Conservation (phyloP, 1,140 invertebrate genomes). For the Potamilus streckersoni region DNA sequence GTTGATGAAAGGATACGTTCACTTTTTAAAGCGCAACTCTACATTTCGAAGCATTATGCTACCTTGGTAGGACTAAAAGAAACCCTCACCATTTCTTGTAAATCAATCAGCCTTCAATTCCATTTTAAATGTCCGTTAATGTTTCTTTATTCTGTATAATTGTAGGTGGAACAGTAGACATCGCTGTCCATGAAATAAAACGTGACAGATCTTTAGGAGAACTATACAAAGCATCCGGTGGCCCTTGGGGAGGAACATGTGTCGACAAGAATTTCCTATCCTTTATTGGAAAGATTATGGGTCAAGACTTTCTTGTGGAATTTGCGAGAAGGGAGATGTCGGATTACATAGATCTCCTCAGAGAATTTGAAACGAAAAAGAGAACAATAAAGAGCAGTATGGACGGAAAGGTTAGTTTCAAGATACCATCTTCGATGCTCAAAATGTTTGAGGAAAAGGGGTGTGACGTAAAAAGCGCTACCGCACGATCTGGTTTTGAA, state of each 20-base stretch:
- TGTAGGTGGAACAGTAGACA: slow-evolving; percentile 15
- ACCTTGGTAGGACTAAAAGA: too few relatives aligned
- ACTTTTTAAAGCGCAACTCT: too few relatives aligned
- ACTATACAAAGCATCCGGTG: slow-evolving; percentile 13
- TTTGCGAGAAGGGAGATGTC: slow-evolving; percentile 1
- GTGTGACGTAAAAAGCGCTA: not conserved
- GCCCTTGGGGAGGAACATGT: slow-evolving; percentile 15
- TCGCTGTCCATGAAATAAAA: slow-evolving; percentile 10
- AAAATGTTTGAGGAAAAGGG: slow-evolving; percentile 5
- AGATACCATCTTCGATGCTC: not conserved
- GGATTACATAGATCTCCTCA: slow-evolving; percentile 11
- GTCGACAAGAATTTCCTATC: slow-evolving; percentile 14
- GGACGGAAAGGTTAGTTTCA: slow-evolving; percentile 3
- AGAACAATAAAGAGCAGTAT: not conserved
- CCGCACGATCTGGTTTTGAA: not conserved
- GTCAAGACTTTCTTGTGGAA: not conserved
- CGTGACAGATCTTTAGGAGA: slow-evolving; percentile 2
- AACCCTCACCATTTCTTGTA: too few relatives aligned
- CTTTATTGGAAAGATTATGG: slow-evolving; percentile 3
- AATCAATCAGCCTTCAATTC: too few relatives aligned
- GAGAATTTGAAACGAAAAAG: slow-evolving; percentile 16
- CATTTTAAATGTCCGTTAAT: not conserved
- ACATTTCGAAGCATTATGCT: too few relatives aligned
- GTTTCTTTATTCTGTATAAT: not conserved
- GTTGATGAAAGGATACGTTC: too few relatives aligned